Conservation (phyloP, 1,140 invertebrate species). For the Aphidius ervi region DNA sequence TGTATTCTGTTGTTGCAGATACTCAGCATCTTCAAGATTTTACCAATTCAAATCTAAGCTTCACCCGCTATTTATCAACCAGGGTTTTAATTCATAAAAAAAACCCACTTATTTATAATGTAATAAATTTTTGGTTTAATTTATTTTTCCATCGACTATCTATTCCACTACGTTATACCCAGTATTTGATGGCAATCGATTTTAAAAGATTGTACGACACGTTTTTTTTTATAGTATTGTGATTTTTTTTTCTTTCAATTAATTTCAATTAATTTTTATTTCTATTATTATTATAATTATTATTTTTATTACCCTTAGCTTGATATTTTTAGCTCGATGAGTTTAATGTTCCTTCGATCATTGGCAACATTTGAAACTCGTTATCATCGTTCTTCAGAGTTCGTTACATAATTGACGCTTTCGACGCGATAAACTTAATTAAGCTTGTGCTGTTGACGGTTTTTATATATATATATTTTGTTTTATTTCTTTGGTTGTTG, state of each 20-base stretch:
- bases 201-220: slow-evolving; percentile 25
- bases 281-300: neutral
- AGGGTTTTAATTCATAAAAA: neutral
- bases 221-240: slow-evolving; percentile 8
- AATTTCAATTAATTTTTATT: neutral
- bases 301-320: neutral
- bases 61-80: slow-evolving; percentile 6
- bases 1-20: too few species aligned
- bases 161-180: neutral
- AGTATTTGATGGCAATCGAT: slow-evolving; percentile 15
- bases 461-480: too few species aligned
- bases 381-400: neutral
- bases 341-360: neutral
- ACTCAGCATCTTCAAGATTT: too few species aligned
- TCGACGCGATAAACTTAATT: slow-evolving; percentile 6
- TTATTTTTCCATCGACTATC: too few species aligned
- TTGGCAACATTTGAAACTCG: slow-evolving; percentile 1
- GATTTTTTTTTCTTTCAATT: neutral
- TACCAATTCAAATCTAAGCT: too few species aligned
- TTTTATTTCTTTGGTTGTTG: too few species aligned
- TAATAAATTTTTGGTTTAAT: neutral
- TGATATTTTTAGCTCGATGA: neutral
- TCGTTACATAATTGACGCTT: slow-evolving; percentile 22
- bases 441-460: slow-evolving; percentile 3
- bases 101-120: neutral